phyloP scores from a whole-genome alignment of 2,113 vertebrate genomes.

The Oryzias javanicus region DNA sequence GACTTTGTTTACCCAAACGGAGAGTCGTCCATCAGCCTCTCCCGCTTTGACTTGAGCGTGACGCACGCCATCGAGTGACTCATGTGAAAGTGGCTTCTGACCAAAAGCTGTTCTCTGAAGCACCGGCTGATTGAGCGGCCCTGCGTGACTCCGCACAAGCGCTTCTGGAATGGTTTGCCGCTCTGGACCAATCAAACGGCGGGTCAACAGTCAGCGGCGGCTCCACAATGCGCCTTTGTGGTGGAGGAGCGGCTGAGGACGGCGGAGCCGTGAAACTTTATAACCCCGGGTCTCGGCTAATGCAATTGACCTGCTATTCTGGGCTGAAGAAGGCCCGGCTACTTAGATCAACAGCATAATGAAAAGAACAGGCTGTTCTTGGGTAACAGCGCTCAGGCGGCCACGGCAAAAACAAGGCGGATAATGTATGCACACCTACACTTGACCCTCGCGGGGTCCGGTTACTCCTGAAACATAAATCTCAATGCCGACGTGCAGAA shows the following conservation, averaged over 20 bases:
- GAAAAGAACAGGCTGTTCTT: slow-evolving; percentile 73
- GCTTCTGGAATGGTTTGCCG: slow-evolving; percentile 36
- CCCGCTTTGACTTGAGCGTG: slow-evolving; percentile 26
- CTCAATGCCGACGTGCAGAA: too few species aligned
- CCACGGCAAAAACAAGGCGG: slow-evolving; percentile 34
- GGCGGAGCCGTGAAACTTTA: slow-evolving; percentile 62
- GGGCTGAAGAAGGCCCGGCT: slow-evolving; percentile 61
- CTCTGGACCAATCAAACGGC: slow-evolving; percentile 35
- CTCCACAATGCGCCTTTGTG: slow-evolving; percentile 24
- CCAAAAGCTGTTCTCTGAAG: slow-evolving; percentile 41
- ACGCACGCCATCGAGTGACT: slow-evolving; percentile 32
- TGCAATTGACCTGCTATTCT: slow-evolving; percentile 74
- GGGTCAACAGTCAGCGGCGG: background rate
- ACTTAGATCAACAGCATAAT: slow-evolving; percentile 75
- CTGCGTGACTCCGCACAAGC: slow-evolving; percentile 52
- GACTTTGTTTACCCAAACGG: background rate
- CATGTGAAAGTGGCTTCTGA: slow-evolving; percentile 41
- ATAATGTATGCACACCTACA: slow-evolving; percentile 28
- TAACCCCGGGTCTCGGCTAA: slow-evolving; percentile 67
- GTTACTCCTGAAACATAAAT: background rate
- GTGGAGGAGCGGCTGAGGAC: slow-evolving; percentile 17
- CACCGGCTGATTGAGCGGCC: slow-evolving; percentile 38
- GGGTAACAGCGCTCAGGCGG: slow-evolving; percentile 55
- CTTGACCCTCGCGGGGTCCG: slow-evolving; percentile 3
- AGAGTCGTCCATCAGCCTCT: slow-evolving; percentile 8